Conservation (phyloP, 2,797 vertebrate genomes). For the Esox masquinongy region DNA sequence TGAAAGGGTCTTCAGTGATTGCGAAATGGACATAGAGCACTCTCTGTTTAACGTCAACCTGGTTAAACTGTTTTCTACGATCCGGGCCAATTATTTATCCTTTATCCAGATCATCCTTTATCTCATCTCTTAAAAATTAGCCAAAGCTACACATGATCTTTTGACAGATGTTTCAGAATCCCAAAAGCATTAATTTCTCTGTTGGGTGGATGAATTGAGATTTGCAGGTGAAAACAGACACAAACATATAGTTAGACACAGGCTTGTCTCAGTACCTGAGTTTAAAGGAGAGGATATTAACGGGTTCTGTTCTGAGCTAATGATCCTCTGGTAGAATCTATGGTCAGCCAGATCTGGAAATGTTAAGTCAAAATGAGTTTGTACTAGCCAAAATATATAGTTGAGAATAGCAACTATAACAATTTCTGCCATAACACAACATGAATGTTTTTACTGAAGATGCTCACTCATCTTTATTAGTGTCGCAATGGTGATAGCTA, state of each 20-base stretch:
- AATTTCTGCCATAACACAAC: too few species aligned
- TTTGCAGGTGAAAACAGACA: neutral
- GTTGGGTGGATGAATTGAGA: neutral
- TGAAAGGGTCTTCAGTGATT: conserved; percentile 83
- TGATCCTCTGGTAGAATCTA: too few species aligned
- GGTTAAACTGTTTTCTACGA: conserved; percentile 64
- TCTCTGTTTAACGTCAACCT: conserved; percentile 80
- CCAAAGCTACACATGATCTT: conserved; percentile 24
- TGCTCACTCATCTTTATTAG: too few species aligned
- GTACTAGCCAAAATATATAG: too few species aligned
- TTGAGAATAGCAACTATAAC: too few species aligned
- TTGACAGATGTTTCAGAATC: conserved; percentile 7
- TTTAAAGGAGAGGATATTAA: too few species aligned
- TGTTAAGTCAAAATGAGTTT: too few species aligned
- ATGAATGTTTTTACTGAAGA: too few species aligned
- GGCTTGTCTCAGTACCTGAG: neutral
- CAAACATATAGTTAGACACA: neutral
- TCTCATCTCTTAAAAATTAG: conserved; percentile 23
- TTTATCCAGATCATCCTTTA: conserved; percentile 22
- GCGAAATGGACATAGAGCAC: conserved; percentile 77
- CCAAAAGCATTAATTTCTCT: neutral
- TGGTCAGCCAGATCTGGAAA: too few species aligned
- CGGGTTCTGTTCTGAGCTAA: too few species aligned
- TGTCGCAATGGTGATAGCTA: too few species aligned
- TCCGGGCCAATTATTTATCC: conserved; percentile 30